Evolutionary conservation across 2,113 vertebrate species (phyloP).

Genomic region (Bufo gargarizans): DNA sequence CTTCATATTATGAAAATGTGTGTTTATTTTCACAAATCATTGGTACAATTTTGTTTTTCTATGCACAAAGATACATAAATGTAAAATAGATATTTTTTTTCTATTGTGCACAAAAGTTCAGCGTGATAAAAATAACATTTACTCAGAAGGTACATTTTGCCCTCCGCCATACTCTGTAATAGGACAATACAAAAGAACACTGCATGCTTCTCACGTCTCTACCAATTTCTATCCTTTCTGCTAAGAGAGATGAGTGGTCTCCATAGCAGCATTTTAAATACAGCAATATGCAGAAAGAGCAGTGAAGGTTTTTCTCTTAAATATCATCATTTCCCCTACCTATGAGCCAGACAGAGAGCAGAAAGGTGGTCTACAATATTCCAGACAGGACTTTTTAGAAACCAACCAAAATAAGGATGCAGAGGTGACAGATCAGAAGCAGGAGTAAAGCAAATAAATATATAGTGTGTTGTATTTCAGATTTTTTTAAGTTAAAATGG

Average conservation of each 20-base stretch:
- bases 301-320: slow-evolving; percentile 32
- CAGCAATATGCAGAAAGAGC: slow-evolving; percentile 41
- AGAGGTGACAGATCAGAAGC: background rate
- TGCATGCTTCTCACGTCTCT: slow-evolving; percentile 35
- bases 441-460: background rate
- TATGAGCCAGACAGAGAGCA: background rate
- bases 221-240: slow-evolving; percentile 31
- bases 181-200: slow-evolving; percentile 26
- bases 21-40: background rate
- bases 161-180: background rate
- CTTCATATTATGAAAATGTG: background rate
- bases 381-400: background rate
- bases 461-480: background rate
- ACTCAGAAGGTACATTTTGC: slow-evolving; percentile 10
- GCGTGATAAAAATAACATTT: slow-evolving; percentile 41
- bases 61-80: background rate
- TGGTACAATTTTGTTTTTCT: background rate
- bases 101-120: slow-evolving; percentile 2
- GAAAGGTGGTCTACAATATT: background rate
- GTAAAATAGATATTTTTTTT: background rate
- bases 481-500: background rate
- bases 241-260: slow-evolving; percentile 38
- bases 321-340: slow-evolving; percentile 22
- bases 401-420: background rate
- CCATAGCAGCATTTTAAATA: slow-evolving; percentile 50